A percentile compares a stretch with the other conserved stretches of the same genome.
These are phyloP conservation scores for Myotis planiceps DNA, from an alignment of 2,797 vertebrate species.

Conservation along the genomic window DNA sequence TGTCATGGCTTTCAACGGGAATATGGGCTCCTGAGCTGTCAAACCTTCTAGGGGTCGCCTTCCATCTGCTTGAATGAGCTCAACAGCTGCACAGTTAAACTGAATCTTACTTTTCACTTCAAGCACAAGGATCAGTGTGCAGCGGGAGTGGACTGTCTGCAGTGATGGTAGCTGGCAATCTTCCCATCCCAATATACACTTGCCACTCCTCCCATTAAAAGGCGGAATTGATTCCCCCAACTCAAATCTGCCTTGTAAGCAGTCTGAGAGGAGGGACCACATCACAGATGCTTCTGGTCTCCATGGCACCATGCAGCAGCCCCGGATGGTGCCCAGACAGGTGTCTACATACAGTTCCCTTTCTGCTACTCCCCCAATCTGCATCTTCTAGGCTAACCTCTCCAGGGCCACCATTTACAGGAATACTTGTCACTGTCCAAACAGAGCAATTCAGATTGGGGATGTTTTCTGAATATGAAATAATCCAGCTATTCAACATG, in stretches of 20 bases:
- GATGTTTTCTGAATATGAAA: slow-evolving; percentile 57
- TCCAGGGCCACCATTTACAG: not conserved
- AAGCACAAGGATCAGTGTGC: not conserved
- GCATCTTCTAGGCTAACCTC: not conserved
- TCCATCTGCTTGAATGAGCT: not conserved
- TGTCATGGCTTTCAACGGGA: not conserved
- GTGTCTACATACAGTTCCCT: not conserved
- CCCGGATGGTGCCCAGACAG: not conserved
- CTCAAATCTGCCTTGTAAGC: not conserved
- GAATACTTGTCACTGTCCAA: slow-evolving; percentile 18
- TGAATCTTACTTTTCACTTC: not conserved
- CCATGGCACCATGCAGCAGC: not conserved
- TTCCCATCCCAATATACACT: not conserved
- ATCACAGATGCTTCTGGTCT: not conserved
- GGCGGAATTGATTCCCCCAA: not conserved
- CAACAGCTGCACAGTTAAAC: not conserved
- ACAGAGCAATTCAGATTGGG: not conserved
- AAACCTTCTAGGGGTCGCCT: too few species aligned
- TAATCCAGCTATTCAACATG: slow-evolving; percentile 36
- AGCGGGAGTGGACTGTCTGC: not conserved
- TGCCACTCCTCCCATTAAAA: not conserved
- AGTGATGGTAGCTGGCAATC: not conserved
- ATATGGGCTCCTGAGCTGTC: not conserved
- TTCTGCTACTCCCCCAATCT: not conserved
- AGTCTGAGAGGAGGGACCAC: not conserved